Percentiles rank a stretch among this genome's conserved stretches.
Evolutionary conservation across 2,113 vertebrate genomes (phyloP).

Genomic region (Cercopithecus mona): DNA sequence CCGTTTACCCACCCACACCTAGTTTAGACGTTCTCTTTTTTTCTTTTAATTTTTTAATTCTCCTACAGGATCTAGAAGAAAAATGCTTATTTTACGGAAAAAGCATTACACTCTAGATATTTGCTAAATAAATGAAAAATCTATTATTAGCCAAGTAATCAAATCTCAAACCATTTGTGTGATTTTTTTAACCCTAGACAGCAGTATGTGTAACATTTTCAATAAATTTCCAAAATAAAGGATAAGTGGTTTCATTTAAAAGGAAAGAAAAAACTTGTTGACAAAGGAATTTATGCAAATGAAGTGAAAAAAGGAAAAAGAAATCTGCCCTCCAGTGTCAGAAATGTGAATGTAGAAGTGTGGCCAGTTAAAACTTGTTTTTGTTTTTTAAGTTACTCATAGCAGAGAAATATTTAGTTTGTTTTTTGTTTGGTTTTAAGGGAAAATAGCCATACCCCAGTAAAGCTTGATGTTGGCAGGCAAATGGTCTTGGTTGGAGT

Average conservation of each 20-base stretch:
- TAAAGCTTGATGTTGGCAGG: neutral
- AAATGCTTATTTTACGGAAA: neutral
- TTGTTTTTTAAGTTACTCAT: neutral
- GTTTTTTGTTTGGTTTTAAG: neutral
- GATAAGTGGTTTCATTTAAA: neutral
- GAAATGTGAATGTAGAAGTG: neutral
- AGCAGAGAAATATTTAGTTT: neutral
- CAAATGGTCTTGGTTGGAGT: neutral
- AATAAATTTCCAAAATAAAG: conserved; percentile 3
- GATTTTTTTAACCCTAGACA: neutral
- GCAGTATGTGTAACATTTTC: neutral
- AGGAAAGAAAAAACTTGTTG: neutral
- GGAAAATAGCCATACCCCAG: neutral
- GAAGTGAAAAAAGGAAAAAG: neutral
- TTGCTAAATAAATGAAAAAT: neutral
- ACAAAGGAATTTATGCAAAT: neutral
- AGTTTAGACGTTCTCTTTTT: neutral
- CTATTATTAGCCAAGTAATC: neutral
- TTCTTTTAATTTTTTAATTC: neutral
- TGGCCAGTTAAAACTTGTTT: neutral
- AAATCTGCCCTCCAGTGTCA: neutral
- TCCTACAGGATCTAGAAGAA: neutral
- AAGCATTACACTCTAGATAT: neutral
- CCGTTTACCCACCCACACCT: neutral
- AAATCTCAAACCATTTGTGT: neutral